A percentile compares a stretch with the other conserved stretches of the same genome.
These are phyloP conservation scores for Macrotis lagotis DNA, from an alignment of 2,113 vertebrate genomes.

Conservation along the genomic window DNA sequence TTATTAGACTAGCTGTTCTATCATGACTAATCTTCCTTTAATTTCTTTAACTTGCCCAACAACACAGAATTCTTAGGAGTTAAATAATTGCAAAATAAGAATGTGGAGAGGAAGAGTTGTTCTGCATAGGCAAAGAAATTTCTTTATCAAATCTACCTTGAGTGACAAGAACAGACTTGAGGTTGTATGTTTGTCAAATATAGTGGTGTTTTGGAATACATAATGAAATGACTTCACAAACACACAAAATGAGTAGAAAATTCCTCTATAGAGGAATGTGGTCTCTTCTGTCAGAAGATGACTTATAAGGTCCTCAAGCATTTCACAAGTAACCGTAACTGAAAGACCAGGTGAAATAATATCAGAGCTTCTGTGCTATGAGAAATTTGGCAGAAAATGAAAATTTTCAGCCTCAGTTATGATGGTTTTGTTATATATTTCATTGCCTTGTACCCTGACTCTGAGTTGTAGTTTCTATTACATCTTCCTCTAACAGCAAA, in stretches of 20 bases:
- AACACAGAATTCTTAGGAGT: neutral
- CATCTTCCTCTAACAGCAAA: neutral
- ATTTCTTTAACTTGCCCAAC: neutral
- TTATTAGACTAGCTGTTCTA: neutral
- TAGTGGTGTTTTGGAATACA: neutral
- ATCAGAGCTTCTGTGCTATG: neutral
- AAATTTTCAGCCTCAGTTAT: neutral
- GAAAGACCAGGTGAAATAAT: neutral
- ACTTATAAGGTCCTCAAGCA: neutral
- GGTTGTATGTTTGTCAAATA: neutral
- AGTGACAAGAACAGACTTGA: neutral
- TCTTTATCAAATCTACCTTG: neutral
- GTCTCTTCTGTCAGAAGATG: neutral
- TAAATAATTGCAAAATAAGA: neutral
- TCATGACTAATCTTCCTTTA: neutral
- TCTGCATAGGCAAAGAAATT: neutral
- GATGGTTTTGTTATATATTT: neutral
- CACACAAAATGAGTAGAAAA: conserved; percentile 13
- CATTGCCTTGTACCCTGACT: neutral
- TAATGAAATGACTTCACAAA: neutral
- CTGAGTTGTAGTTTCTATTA: neutral
- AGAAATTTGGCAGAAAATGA: neutral
- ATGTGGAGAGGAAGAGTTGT: too few relatives aligned
- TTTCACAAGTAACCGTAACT: neutral
- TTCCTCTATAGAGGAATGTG: neutral